Percentiles rank a stretch among this genome's conserved stretches.
Conservation (phyloP, 92 coral and sea anemone genomes). For the Porites cylindrica region DNA sequence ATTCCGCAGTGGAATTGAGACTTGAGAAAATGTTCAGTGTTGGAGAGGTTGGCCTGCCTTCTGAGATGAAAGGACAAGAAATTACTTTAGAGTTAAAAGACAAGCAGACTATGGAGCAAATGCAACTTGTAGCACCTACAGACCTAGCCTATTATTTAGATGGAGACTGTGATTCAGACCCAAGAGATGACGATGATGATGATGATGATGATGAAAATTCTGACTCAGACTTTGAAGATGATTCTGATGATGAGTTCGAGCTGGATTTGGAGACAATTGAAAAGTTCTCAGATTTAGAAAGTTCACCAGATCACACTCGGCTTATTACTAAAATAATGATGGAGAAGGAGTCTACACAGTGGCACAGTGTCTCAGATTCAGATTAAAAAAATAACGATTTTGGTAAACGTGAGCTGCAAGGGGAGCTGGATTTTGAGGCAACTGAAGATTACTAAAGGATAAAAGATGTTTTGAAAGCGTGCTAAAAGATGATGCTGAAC, state of each 20-base stretch:
- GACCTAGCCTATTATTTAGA: neutral
- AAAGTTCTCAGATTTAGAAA: neutral
- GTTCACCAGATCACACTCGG: neutral
- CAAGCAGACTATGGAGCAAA: neutral
- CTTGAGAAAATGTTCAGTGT: neutral
- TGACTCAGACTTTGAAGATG: constrained; percentile 7
- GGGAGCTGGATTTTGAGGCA: neutral
- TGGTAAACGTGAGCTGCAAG: neutral
- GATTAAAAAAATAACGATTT: neutral
- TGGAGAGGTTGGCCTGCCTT: neutral
- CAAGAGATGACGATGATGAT: neutral
- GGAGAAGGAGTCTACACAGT: neutral
- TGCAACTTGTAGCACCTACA: neutral
- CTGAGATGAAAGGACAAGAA: neutral
- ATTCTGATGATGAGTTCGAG: constrained; percentile 2
- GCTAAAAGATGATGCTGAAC: neutral
- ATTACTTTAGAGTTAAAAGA: neutral
- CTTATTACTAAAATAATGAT: neutral
- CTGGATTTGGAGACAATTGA: neutral
- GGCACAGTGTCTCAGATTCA: neutral
- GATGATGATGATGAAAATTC: neutral
- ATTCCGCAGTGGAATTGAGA: neutral
- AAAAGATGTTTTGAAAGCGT: neutral
- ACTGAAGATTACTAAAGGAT: neutral
- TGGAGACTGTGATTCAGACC: neutral